Conservation (phyloP, 1,140 invertebrate genomes). For the Saccostrea cuccullata region DNA sequence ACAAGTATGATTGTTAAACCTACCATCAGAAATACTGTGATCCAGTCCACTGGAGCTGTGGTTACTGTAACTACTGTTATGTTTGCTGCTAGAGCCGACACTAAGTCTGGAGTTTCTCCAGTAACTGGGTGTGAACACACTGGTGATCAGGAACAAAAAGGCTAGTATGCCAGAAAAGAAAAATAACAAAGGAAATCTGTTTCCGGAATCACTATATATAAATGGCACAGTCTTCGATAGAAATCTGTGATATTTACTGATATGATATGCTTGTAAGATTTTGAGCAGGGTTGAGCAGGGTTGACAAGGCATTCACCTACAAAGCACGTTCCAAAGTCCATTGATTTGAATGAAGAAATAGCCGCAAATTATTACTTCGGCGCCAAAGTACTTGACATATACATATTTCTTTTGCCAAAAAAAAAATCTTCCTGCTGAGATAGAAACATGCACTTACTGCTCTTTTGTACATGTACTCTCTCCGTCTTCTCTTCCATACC, state of each 20-base stretch:
- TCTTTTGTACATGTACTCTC: slow-evolving; percentile 69
- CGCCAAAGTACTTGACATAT: too few relatives aligned
- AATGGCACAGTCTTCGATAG: too few relatives aligned
- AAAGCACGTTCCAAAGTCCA: too few relatives aligned
- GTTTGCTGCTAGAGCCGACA: slow-evolving; percentile 29
- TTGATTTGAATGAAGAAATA: too few relatives aligned
- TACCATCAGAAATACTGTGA: slow-evolving; percentile 72
- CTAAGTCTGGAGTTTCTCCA: slow-evolving; percentile 17
- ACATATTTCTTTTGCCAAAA: too few relatives aligned
- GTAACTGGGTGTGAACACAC: slow-evolving; percentile 54
- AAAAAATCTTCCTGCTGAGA: too few relatives aligned
- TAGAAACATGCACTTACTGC: slow-evolving; percentile 63
- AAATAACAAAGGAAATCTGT: too few relatives aligned
- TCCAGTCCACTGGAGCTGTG: slow-evolving; percentile 59
- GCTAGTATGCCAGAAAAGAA: slow-evolving; percentile 54
- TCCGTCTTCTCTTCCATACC: slow-evolving; percentile 65
- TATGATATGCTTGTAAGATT: too few relatives aligned
- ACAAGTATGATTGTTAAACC: slow-evolving; percentile 28
- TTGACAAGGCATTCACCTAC: slow-evolving; percentile 62
- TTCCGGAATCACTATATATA: too few relatives aligned
- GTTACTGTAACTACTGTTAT: slow-evolving; percentile 30
- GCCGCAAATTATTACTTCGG: too few relatives aligned
- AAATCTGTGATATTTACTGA: too few relatives aligned
- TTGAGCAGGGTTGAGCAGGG: slow-evolving; percentile 53
- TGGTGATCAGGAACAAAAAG: slow-evolving; percentile 59